Percentiles rank a stretch among this genome's conserved stretches.
These are phyloP conservation scores for Delphinapterus leucas DNA, from an alignment of 2,113 vertebrate genomes.

Conservation along the genomic window DNA sequence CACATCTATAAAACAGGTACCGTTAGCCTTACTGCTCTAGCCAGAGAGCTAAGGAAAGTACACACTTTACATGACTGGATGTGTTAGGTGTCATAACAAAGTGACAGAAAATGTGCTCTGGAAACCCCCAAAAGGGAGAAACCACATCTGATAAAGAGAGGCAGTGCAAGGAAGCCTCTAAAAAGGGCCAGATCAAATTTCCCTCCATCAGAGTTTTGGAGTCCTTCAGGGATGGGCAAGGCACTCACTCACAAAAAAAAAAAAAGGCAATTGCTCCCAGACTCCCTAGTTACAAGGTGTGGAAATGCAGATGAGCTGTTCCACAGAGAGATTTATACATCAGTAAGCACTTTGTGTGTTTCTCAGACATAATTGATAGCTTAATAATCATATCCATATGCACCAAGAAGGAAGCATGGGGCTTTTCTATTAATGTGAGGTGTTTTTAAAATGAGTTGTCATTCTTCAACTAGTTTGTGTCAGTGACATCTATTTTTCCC, in stretches of 20 bases:
- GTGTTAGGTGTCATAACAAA: background rate
- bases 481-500: background rate
- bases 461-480: background rate
- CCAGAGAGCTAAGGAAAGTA: background rate
- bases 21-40: background rate
- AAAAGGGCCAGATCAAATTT: background rate
- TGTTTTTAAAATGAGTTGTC: background rate
- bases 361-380: background rate
- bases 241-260: background rate
- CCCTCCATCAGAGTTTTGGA: background rate
- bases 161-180: background rate
- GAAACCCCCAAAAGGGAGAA: background rate
- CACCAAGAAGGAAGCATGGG: background rate
- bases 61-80: background rate
- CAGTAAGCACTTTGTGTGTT: background rate
- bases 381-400: background rate
- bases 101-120: background rate
- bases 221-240: background rate
- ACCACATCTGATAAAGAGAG: background rate
- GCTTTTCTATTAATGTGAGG: background rate
- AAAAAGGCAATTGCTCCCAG: background rate
- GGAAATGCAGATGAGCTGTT: background rate
- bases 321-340: background rate
- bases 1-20: background rate
- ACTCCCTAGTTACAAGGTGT: background rate